Conservation (phyloP, 92 coral and sea anemone species). For the Montipora capitata region DNA sequence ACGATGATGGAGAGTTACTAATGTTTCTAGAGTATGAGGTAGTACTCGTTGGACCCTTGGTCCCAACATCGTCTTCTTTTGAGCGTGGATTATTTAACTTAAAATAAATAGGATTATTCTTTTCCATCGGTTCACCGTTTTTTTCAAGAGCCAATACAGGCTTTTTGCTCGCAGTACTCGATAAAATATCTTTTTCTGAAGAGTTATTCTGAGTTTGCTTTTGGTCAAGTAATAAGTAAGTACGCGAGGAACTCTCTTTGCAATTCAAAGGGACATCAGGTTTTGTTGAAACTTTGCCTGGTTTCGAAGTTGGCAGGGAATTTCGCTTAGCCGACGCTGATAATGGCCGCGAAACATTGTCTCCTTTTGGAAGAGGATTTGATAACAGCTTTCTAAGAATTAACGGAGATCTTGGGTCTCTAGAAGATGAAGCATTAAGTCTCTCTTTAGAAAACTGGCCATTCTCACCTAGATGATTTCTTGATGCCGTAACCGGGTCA, state of each 20-base stretch:
- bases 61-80: constrained; percentile 1
- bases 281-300: neutral
- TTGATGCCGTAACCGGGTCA: constrained; percentile 2
- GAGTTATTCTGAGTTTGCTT: neutral
- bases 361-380: neutral
- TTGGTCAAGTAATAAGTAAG: constrained; percentile 12
- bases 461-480: constrained; percentile 29
- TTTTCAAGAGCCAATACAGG: neutral
- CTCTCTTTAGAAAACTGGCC: neutral
- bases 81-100: neutral
- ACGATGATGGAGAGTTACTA: neutral
- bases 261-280: neutral
- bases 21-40: neutral
- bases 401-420: constrained; percentile 18
- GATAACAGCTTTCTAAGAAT: constrained; percentile 1
- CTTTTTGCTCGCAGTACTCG: neutral
- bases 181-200: neutral
- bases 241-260: constrained; percentile 16
- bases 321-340: constrained; percentile 12
- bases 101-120: neutral
- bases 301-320: constrained; percentile 19
- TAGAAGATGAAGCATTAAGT: neutral
- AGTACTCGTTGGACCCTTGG: neutral
- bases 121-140: constrained; percentile 1
- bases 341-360: neutral